phyloP scores from a whole-genome alignment of 2,797 vertebrate species.

The Smutsia gigantea region DNA sequence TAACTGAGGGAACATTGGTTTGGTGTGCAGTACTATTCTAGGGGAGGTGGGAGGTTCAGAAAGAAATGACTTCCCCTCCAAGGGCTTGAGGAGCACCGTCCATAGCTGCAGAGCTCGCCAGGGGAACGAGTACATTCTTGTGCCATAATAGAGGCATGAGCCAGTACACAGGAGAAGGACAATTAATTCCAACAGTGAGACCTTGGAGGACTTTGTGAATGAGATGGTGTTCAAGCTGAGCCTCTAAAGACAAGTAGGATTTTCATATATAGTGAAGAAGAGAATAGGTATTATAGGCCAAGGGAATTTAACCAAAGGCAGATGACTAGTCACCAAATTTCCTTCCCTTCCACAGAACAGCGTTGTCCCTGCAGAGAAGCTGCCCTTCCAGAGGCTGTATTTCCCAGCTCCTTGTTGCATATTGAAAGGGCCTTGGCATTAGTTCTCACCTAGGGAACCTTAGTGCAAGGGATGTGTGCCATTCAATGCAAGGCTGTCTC shows the following conservation, averaged over 20 bases:
- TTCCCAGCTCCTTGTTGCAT: background rate
- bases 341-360: background rate
- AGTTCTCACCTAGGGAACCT: background rate
- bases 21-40: background rate
- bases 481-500: background rate
- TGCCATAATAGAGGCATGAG: background rate
- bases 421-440: background rate
- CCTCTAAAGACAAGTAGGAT: background rate
- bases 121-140: background rate
- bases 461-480: background rate
- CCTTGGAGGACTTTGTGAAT: background rate
- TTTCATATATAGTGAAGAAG: background rate
- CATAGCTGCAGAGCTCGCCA: background rate
- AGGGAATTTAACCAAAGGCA: background rate
- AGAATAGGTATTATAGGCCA: background rate
- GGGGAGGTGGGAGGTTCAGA: background rate
- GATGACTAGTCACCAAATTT: background rate
- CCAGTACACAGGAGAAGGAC: no score
- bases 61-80: background rate
- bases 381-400: background rate
- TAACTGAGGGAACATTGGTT: background rate
- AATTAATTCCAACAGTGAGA: background rate
- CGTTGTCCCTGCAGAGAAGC: background rate
- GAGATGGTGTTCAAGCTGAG: background rate
- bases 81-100: background rate